Percentiles rank a stretch among this genome's conserved stretches.
Conservation (phyloP, 2,888 invertebrate species). For the Caenorhabditis doughertyi region DNA sequence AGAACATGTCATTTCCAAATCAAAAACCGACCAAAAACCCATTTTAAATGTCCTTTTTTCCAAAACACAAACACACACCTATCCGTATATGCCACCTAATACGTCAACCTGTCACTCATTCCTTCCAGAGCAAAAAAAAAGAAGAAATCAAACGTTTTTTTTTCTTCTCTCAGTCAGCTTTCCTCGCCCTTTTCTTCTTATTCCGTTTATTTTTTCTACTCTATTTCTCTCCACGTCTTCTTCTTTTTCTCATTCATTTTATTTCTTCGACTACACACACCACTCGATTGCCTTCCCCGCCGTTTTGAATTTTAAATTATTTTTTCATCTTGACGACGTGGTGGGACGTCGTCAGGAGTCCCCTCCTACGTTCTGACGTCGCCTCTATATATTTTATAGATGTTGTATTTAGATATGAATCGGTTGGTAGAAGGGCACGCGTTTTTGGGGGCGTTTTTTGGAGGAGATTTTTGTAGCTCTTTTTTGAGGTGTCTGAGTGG, state of each 20-base stretch:
- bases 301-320: constrained; percentile 35
- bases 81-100: not conserved
- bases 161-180: not conserved
- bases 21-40: too few relatives aligned
- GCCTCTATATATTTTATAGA: too few relatives aligned
- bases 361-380: constrained; percentile 22
- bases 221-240: not conserved
- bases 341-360: too few relatives aligned
- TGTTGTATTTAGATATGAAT: too few relatives aligned
- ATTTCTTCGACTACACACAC: not conserved
- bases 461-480: not conserved
- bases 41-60: too few relatives aligned
- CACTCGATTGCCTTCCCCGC: not conserved
- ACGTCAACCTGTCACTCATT: not conserved
- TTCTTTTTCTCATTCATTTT: not conserved
- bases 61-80: not conserved
- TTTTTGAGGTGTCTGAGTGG: not conserved
- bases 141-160: not conserved
- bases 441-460: not conserved
- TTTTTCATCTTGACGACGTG: constrained; percentile 26
- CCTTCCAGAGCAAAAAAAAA: too few relatives aligned
- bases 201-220: not conserved
- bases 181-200: not conserved
- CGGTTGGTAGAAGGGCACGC: too few relatives aligned
- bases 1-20: too few relatives aligned